Evolutionary conservation across 2,888 invertebrate species (phyloP), one percentile per base, ranked within the genome.

Genomic region (Philereme transversata): DNA sequence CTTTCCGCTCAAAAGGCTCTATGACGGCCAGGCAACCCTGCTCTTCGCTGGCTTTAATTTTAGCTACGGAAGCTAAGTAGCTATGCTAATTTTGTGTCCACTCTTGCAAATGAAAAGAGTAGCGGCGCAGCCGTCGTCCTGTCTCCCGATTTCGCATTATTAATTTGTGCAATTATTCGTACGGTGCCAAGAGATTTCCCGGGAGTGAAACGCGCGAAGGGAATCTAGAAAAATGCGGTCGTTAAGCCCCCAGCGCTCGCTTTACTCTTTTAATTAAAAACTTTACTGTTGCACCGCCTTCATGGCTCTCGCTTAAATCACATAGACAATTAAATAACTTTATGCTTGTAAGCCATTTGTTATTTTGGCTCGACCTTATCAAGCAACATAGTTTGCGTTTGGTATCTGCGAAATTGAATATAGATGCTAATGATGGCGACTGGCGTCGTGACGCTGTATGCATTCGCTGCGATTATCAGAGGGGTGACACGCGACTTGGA

Each of bases 191-290:
- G 82, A 87, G 81, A 88, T 87, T 89, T 86, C 87, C 86, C 83
- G 76, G 70, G 85, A 82, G 86, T 75, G 73, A 73, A 75, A 75
- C 74, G 78, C 72, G 77, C 77, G 71, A 79, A 82, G 84, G 83
- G 86, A 83, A 80, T 81, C 81, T 83, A 84, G 87, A 89, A 88
- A 90, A 90, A 88, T 88, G 86, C 76, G 83, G 79, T 87, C 86
- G 86, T 88, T 88, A 87, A 87, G 82, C 78, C 75, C 73, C 78
- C 68, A 70, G 72, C 72, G 79, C 80, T 75, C 74, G 76, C 78
- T 71, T 74, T 73, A 75, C 78, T 75, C 73, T 75, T 84, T 90
- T 90, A 89, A 90, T 90, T 90, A 90, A 90, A 89, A 88, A 88
- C 81, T 88, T 88, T 81, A 84, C 80, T 83, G 84, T 81, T 81